Percentiles rank a stretch among this genome's conserved stretches.
phyloP scores from a whole-genome alignment of 2,113 vertebrate species.

The Aleadryas rufinucha region DNA sequence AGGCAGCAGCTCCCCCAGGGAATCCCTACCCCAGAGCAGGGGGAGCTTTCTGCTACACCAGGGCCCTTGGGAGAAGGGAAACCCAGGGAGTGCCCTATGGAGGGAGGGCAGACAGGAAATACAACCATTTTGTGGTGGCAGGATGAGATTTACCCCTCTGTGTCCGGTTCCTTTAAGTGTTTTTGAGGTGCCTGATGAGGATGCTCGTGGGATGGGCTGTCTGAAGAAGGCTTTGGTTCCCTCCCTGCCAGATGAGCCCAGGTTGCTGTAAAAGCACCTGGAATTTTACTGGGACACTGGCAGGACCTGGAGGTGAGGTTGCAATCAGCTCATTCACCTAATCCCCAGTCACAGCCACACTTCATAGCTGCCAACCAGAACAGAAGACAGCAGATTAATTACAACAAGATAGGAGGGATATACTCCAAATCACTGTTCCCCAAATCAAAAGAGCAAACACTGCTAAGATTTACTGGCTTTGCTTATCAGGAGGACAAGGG shows the following conservation, averaged over 20 bases:
- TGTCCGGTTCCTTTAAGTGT: not conserved
- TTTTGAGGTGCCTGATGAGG: not conserved
- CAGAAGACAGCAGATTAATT: not conserved
- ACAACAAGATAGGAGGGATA: not conserved
- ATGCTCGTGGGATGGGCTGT: accelerated
- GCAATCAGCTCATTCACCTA: not conserved
- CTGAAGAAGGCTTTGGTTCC: not conserved
- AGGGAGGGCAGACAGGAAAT: not conserved
- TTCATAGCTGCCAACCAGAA: not conserved
- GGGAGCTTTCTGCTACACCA: not conserved
- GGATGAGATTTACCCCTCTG: accelerated
- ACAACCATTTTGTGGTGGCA: not conserved
- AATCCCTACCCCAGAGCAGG: not conserved
- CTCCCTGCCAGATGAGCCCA: not conserved
- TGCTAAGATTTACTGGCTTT: not conserved
- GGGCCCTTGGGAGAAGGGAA: not conserved
- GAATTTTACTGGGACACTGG: not conserved
- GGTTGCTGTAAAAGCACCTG: not conserved
- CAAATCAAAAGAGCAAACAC: not conserved
- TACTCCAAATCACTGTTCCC: not conserved
- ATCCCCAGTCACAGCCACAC: not conserved
- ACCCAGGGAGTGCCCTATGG: accelerated
- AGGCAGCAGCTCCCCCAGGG: accelerated
- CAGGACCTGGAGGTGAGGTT: not conserved
- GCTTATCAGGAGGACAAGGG: not conserved